Percentiles rank a stretch among this genome's conserved stretches.
These are phyloP conservation scores for Goniozus legneri DNA, from an alignment of 1,140 invertebrate genomes.

Conservation along the genomic window DNA sequence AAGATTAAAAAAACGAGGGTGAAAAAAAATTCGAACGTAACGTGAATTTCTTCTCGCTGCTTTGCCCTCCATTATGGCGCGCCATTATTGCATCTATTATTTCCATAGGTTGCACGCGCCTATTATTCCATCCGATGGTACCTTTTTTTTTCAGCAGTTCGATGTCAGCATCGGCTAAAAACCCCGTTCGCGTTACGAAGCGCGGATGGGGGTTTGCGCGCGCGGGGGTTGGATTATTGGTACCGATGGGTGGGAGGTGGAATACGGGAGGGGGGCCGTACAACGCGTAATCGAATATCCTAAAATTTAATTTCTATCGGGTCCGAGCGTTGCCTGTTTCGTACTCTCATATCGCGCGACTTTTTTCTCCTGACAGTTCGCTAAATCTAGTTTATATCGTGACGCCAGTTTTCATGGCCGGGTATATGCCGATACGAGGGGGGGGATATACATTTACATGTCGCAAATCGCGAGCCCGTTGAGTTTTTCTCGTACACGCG, in stretches of 20 bases:
- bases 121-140: constrained; percentile 18
- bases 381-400: constrained; percentile 54
- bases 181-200: constrained; percentile 22
- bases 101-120: constrained; percentile 22
- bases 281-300: constrained; percentile 51
- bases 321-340: constrained; percentile 44
- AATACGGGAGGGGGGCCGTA: constrained; percentile 9
- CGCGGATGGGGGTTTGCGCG: constrained; percentile 25
- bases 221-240: too few relatives aligned
- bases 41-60: too few relatives aligned
- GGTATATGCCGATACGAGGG: too few relatives aligned
- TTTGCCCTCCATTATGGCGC: too few relatives aligned
- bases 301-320: constrained; percentile 56
- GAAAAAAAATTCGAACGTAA: too few relatives aligned
- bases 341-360: constrained; percentile 54
- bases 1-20: too few relatives aligned
- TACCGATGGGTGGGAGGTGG: neutral
- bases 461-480: too few relatives aligned
- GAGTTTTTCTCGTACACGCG: too few relatives aligned
- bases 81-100: constrained; percentile 24
- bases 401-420: too few relatives aligned
- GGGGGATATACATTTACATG: too few relatives aligned
- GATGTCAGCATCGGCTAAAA: constrained; percentile 20
- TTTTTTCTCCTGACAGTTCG: constrained; percentile 53
- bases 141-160: constrained; percentile 20